phyloP scores from a whole-genome alignment of 92 coral and sea anemone species.

The Ricordea florida region DNA sequence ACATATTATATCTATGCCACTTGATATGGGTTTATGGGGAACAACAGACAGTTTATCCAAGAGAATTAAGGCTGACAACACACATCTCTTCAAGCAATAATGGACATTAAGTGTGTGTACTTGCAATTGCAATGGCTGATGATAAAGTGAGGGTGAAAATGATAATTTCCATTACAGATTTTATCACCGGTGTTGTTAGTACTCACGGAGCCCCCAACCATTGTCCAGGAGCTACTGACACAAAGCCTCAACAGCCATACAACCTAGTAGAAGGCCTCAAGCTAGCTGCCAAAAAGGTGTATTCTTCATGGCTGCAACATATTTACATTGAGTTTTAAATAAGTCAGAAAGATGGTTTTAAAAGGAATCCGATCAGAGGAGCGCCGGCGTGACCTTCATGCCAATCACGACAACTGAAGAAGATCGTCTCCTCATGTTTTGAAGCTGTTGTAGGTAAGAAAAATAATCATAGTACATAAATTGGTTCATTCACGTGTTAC shows the following conservation, averaged over 20 bases:
- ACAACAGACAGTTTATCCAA: constrained; percentile 14
- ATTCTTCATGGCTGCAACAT: no score
- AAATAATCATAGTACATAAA: no score
- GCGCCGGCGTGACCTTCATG: no score
- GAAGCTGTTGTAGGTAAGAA: no score
- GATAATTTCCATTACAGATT: background rate
- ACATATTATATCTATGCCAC: background rate
- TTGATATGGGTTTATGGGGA: background rate
- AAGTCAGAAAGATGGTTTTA: no score
- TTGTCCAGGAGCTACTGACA: background rate
- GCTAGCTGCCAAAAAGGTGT: constrained; percentile 3
- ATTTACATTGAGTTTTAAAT: no score
- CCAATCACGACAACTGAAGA: no score
- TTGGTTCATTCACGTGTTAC: no score
- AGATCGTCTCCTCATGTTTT: no score
- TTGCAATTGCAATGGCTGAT: background rate
- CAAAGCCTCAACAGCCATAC: background rate
- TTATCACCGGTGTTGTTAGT: background rate
- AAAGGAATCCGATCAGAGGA: no score
- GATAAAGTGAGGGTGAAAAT: background rate
- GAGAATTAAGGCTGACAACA: no score
- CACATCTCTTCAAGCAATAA: constrained; percentile 1
- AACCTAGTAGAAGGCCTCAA: background rate
- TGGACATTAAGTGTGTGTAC: constrained; percentile 1
- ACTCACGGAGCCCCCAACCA: constrained; percentile 12